Evolutionary conservation across 2,113 vertebrate species (phyloP), one percentile per base, ranked within the genome.

Genomic region (Siniperca knerii): DNA sequence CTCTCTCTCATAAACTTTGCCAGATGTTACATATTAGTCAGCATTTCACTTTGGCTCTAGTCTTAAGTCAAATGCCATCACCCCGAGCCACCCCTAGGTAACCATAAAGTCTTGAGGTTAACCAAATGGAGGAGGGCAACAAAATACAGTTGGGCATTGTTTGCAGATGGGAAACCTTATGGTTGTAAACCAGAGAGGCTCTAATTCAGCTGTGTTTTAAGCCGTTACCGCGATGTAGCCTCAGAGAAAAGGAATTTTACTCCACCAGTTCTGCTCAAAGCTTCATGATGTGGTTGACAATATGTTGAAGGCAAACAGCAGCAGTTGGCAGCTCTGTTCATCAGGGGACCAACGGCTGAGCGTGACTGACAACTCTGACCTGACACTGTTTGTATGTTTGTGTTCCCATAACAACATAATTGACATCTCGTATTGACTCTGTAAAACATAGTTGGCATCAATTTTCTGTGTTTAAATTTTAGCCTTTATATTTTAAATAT

Each of bases 1-100:
- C 68, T 62, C 35, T 77, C 76, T 75, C 57, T 72, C 91, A 77
- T 94, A 92, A 92, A 94, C 85, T 70, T 50, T 79, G 60, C 85
- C 93, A 94, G 92, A 92, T 94, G 92, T 93, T 92, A 71, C 77
- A 85, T 83, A 92, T 94, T 93, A 93, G 87, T 91, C 89, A 91
- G 90, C 86, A 84, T 90, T 88, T 93, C 84, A 80, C 77, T 87
- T 90, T 87, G 88, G 85, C 89, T 92, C 84, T 87, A 61, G 82
- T 90, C 86, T 87, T 73, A 72, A 91, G 89, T 92, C 87, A 90
- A 93, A 92, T 91, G 90, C 88, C 93, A 89, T 90, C 93, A 92
- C 92, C 90, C 71, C 52, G 35, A 91, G 91, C 87, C 91, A 93
- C 89, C 92, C 84, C 89, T 79, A 65, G 76, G 85, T 91, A 90